Base-by-base conservation (phyloP, 2,113 vertebrate genomes). In the Channa maculata region DNA sequence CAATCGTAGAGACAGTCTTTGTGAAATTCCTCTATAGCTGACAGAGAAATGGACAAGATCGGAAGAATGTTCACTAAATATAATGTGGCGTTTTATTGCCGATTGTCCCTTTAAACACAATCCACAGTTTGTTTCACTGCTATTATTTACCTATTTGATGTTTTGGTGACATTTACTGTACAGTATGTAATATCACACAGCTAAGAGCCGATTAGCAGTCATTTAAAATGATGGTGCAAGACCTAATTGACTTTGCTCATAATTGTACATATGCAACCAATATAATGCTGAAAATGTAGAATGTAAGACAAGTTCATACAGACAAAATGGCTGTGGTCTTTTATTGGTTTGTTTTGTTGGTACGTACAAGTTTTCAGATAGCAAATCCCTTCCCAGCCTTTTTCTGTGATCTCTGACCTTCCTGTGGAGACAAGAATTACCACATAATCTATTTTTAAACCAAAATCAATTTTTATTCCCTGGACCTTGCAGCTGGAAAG, bases 151-250 rank as follows among this genome's bases (percentile, higher is more conserved):
- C 52, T 24, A 45, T 67, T 37, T 48, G 55, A 49, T 36, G 37
- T 44, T 50, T 74, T n/a, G 52, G 51, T 59, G 52, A 50, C 13
- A 44, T 51, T 64, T 54, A 50, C 68, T n/a, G n/a, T n/a, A n/a
- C n/a, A 43, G 63, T 46, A 53, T 72, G 51, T 33, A 50, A 36
- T 49, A 53, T 2, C 50, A 67, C 39, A 51, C 58, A 60, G 54
- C 43, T 50, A 50, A 60, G 12, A 81, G 10, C 6, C 50, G 43
- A 73, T 75, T 79, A 75, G 41, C 48, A 64, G 24, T 52, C 4
- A 55, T 84, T 79, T 65, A 41, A 71, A 71, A 41, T 57, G 52
- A 75, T 61, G 48, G 65, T 41, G 38, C 44, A 57, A 79, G 54
- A 48, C 13, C 34, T 46, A 44, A 53, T 46, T 38, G 48, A 2